phyloP scores from a whole-genome alignment of 2,797 vertebrate species.

The Lagocephalus sceleratus region DNA sequence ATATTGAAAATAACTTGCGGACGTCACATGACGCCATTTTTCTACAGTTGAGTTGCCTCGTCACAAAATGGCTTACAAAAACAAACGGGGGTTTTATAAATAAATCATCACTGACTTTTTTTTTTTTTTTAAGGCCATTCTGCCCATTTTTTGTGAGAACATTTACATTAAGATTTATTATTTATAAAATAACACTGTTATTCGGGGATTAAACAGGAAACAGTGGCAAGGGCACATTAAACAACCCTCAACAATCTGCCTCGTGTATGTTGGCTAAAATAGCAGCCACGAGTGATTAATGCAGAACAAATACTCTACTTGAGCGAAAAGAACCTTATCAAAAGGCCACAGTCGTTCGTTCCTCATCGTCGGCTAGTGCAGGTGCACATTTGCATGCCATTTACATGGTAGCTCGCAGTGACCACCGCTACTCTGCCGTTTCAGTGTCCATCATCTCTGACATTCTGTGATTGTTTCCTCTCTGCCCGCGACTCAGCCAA shows the following conservation, averaged over 20 bases:
- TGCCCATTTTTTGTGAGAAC: constrained; percentile 34
- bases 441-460: constrained; percentile 68
- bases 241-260: constrained; percentile 14
- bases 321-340: constrained; percentile 63
- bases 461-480: constrained; percentile 72
- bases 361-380: constrained; percentile 61
- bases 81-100: constrained; percentile 29
- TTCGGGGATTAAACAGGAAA: constrained; percentile 22
- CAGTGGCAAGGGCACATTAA: constrained; percentile 17
- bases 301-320: constrained; percentile 51
- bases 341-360: constrained; percentile 66
- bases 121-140: constrained; percentile 25
- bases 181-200: constrained; percentile 3
- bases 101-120: constrained; percentile 31
- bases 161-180: constrained; percentile 4
- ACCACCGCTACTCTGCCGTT: constrained; percentile 55
- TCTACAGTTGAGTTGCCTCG: neutral
- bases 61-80: constrained; percentile 22
- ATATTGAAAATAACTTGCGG: no score
- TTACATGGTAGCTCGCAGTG: constrained; percentile 67
- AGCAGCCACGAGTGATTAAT: constrained; percentile 53
- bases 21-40: no score
- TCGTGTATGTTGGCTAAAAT: constrained; percentile 35
- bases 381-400: constrained; percentile 78
- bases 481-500: constrained; percentile 59